These are phyloP conservation scores for Drosophila neotestacea DNA, from an alignment of 2,888 invertebrate species.

Conservation along the genomic window DNA sequence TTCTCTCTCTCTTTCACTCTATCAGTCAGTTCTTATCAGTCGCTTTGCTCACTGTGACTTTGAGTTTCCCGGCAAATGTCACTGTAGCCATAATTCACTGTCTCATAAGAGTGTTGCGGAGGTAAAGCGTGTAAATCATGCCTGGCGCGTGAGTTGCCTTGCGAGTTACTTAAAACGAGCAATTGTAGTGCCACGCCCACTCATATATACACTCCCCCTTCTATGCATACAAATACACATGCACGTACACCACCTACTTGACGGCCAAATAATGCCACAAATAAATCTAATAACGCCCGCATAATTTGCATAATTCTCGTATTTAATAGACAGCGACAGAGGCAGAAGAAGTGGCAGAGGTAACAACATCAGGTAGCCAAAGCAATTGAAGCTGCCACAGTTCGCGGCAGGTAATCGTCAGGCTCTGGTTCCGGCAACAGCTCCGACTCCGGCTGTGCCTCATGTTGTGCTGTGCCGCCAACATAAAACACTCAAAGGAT, in stretches of 20 bases:
- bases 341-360: not conserved
- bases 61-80: conserved; percentile 49
- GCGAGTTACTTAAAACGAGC: conserved; percentile 68
- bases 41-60: conserved; percentile 30
- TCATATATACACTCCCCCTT: conserved; percentile 1
- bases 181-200: conserved; percentile 50
- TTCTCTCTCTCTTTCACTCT: not conserved
- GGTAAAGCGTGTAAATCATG: conserved; percentile 69
- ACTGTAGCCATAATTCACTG: conserved; percentile 68
- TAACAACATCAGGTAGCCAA: conserved; percentile 37
- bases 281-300: conserved; percentile 79
- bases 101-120: conserved; percentile 50
- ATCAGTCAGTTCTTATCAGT: conserved; percentile 4
- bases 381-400: conserved; percentile 61
- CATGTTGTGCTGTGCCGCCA: conserved; percentile 33
- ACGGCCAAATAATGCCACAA: conserved; percentile 68
- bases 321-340: conserved; percentile 68
- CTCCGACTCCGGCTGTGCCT: not conserved
- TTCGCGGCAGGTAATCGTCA: conserved; percentile 56
- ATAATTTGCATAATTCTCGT: conserved; percentile 82
- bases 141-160: conserved; percentile 51
- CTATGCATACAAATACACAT: conserved; percentile 14
- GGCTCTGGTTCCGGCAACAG: conserved; percentile 24
- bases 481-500: conserved; percentile 81
- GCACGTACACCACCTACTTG: conserved; percentile 38